Conservation (phyloP, 2,113 vertebrate genomes). For the Setophaga petechia region DNA sequence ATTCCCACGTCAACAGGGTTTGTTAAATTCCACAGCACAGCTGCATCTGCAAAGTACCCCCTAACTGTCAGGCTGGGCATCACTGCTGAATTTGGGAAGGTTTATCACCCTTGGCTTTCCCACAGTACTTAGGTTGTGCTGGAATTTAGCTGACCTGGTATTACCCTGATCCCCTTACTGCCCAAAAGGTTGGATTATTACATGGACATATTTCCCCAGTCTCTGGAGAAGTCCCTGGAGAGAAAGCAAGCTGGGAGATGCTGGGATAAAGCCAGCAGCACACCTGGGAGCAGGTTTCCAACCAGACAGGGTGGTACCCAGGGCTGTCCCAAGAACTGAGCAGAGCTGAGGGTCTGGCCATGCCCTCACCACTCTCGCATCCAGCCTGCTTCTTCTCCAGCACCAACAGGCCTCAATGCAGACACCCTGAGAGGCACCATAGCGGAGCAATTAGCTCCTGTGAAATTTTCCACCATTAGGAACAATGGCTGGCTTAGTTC, state of each 20-base stretch:
- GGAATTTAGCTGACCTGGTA: not conserved
- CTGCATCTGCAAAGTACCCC: not conserved
- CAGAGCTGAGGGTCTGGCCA: not conserved
- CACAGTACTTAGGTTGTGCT: not conserved
- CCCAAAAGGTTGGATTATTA: not conserved
- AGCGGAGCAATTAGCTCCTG: conserved; percentile 37
- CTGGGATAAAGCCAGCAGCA: not conserved
- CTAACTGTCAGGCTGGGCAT: not conserved
- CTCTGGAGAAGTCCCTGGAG: not conserved
- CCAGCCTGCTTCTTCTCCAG: not conserved
- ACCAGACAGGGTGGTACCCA: not conserved
- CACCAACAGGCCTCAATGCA: not conserved
- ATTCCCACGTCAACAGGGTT: not conserved
- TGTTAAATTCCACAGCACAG: not conserved
- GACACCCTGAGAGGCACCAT: not conserved
- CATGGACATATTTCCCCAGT: not conserved
- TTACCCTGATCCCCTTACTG: not conserved
- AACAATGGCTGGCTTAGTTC: not conserved
- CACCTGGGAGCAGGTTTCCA: not conserved
- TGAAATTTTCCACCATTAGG: conserved; percentile 5
- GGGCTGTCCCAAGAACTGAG: not conserved
- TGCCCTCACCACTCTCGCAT: not conserved
- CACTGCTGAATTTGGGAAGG: not conserved
- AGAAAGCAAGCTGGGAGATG: not conserved
- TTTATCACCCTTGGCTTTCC: not conserved